Conservation (phyloP, 1,140 invertebrate species). For the Leptopilina boulardi region DNA sequence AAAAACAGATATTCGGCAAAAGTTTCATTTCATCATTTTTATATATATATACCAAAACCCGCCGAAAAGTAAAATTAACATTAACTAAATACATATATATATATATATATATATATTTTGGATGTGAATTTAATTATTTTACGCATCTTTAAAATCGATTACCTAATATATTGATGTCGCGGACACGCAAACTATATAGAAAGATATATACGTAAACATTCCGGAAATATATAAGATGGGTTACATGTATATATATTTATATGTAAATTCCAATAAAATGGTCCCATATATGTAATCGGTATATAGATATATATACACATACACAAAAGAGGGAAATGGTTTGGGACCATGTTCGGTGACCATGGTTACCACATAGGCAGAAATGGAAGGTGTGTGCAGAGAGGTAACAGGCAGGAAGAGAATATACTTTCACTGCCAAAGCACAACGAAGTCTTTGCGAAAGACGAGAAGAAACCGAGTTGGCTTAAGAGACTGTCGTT, state of each 20-base stretch:
- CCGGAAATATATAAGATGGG: slow-evolving; percentile 17
- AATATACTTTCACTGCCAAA: slow-evolving; percentile 74
- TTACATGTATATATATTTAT: background rate
- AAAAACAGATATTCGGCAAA: slow-evolving; percentile 12
- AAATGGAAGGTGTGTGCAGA: slow-evolving; percentile 53
- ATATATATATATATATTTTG: too few relatives aligned
- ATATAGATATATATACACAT: background rate
- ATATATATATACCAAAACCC: too few relatives aligned
- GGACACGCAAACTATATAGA: background rate
- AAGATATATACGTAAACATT: background rate
- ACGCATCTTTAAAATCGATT: background rate
- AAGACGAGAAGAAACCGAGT: slow-evolving; percentile 61
- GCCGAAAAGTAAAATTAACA: background rate
- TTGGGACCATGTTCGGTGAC: slow-evolving; percentile 45
- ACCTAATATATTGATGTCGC: background rate
- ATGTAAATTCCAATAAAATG: slow-evolving; percentile 15
- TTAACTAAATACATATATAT: background rate
- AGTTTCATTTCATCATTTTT: background rate
- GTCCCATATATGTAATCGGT: slow-evolving; percentile 8
- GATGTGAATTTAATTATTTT: background rate
- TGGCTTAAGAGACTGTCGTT: slow-evolving; percentile 46
- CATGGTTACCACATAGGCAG: slow-evolving; percentile 64
- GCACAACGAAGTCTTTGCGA: slow-evolving; percentile 62
- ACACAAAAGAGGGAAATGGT: background rate
- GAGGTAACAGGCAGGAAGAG: slow-evolving; percentile 68